These are phyloP conservation scores for Caenorhabditis sp. DNA, from an alignment of 2,888 invertebrate genomes.

Conservation along the genomic window DNA sequence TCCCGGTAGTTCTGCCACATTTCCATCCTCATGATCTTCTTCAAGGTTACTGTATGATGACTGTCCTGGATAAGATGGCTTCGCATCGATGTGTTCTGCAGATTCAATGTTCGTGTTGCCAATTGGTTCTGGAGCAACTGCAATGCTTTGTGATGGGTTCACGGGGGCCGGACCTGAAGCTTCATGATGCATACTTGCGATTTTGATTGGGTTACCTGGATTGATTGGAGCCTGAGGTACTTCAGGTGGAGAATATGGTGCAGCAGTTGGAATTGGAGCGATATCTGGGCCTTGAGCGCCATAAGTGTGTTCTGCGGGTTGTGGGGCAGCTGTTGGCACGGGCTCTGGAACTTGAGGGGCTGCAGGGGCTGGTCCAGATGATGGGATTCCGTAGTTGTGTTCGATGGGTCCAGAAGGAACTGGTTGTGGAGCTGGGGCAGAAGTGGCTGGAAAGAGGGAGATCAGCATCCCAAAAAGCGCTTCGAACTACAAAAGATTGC, in stretches of 20 bases:
- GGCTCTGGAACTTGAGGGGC: conserved; percentile 8
- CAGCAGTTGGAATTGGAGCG: conserved; percentile 30
- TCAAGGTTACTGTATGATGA: conserved; percentile 60
- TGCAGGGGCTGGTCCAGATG: conserved; percentile 36
- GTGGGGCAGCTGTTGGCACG: conserved; percentile 19
- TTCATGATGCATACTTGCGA: background rate
- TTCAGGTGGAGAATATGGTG: conserved; percentile 26
- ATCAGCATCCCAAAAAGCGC: background rate
- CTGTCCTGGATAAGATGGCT: conserved; percentile 49
- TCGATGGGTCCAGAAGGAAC: conserved; percentile 39
- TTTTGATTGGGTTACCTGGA: conserved; percentile 4
- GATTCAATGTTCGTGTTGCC: conserved; percentile 34
- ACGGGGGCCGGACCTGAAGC: conserved; percentile 22
- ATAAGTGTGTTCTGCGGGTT: conserved; percentile 47
- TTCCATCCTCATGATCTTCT: conserved; percentile 61
- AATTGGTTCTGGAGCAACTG: conserved; percentile 34
- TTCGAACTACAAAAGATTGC: background rate
- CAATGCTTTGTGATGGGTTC: conserved; percentile 49
- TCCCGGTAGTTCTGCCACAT: conserved; percentile 32
- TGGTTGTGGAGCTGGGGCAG: conserved; percentile 27
- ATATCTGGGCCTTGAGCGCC: conserved; percentile 59
- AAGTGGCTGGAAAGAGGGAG: conserved; percentile 11
- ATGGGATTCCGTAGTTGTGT: conserved; percentile 48
- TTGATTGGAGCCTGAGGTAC: conserved; percentile 28
- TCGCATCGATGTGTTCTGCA: conserved; percentile 20